These are phyloP conservation scores for Strix occidentalis DNA, from an alignment of 2,797 vertebrate species.

Conservation along the genomic window DNA sequence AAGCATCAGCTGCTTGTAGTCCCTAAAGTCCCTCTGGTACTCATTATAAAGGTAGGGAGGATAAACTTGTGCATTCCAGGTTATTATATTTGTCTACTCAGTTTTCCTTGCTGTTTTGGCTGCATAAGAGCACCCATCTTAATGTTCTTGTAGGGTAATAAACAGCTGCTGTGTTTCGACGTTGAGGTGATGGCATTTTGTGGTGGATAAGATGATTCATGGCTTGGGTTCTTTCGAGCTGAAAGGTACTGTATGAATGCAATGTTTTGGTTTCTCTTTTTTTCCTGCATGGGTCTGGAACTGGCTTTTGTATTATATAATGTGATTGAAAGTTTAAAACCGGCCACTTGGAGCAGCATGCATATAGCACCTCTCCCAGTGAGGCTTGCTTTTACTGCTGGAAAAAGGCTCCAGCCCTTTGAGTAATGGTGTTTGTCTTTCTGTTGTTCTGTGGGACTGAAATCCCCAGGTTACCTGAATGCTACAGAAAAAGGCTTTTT, in stretches of 20 bases:
- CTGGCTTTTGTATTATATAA: constrained; percentile 7
- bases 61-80: constrained; percentile 36
- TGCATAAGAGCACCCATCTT: neutral
- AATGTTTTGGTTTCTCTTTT: constrained; percentile 35
- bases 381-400: neutral
- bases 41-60: constrained; percentile 59
- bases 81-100: neutral
- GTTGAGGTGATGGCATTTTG: constrained; percentile 6
- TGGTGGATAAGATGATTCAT: constrained; percentile 31
- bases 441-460: neutral
- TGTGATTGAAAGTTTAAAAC: neutral
- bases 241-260: neutral
- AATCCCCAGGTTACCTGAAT: neutral
- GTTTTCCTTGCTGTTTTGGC: constrained; percentile 24
- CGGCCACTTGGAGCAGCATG: neutral
- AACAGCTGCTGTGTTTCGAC: constrained; percentile 38
- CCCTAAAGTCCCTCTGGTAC: constrained; percentile 43
- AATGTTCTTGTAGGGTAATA: constrained; percentile 13
- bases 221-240: neutral
- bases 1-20: constrained; percentile 25
- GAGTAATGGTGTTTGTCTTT: constrained; percentile 16
- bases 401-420: constrained; percentile 15
- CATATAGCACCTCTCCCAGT: neutral
- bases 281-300: neutral
- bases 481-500: neutral